Evolutionary conservation across 2,113 vertebrate species (phyloP).

Genomic region (Sisor rabdophorus): DNA sequence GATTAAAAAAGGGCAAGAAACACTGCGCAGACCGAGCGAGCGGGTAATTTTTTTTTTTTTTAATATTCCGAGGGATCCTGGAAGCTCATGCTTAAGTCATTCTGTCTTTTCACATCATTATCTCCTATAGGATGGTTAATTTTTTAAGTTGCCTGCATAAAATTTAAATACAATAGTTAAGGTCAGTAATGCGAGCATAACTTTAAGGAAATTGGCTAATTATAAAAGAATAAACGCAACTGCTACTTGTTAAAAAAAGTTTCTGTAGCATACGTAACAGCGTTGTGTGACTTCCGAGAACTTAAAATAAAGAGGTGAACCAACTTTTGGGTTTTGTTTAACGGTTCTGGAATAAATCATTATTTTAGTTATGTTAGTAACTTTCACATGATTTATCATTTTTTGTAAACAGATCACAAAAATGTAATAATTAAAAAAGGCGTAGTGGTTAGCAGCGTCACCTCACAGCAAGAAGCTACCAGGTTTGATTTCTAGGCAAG

Average conservation of each 20-base stretch:
- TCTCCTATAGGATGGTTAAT: not conserved
- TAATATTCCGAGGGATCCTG: not conserved
- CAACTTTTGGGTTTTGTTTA: not conserved
- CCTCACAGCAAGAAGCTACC: too few species aligned
- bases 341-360: not conserved
- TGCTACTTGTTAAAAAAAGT: not conserved
- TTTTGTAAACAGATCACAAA: too few species aligned
- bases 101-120: slow-evolving; percentile 20
- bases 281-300: not conserved
- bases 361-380: not conserved
- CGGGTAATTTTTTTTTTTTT: slow-evolving; percentile 12
- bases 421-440: too few species aligned
- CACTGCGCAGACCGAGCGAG: not conserved
- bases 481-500: too few species aligned
- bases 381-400: not conserved
- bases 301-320: not conserved
- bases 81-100: not conserved
- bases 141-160: slow-evolving; percentile 7
- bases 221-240: slow-evolving; percentile 13
- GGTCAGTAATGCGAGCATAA: slow-evolving; percentile 37
- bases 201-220: slow-evolving; percentile 39
- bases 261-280: not conserved
- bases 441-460: too few species aligned
- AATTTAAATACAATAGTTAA: slow-evolving; percentile 31
- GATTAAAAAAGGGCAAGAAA: slow-evolving; percentile 34